phyloP scores from a whole-genome alignment of 1,140 invertebrate genomes.

The Apis cerana region DNA sequence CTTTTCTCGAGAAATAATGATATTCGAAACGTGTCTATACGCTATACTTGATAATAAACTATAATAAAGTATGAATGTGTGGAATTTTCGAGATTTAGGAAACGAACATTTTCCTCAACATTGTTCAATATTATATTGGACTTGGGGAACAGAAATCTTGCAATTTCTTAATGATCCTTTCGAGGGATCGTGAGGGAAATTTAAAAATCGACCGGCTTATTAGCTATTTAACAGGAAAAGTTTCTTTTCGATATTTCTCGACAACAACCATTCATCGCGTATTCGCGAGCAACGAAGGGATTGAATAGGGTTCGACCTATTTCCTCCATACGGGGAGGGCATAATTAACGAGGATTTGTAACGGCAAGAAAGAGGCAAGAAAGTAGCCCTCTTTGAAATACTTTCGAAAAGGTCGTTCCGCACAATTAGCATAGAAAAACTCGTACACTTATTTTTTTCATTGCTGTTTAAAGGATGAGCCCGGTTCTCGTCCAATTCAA shows the following conservation, averaged over 20 bases:
- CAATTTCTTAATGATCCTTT: too few relatives aligned
- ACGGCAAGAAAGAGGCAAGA: conserved; percentile 20
- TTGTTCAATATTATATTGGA: too few relatives aligned
- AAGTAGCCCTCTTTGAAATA: conserved; percentile 16
- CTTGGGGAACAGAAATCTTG: too few relatives aligned
- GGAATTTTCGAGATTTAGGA: too few relatives aligned
- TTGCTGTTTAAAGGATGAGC: conserved; percentile 53
- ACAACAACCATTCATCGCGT: not conserved
- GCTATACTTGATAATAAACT: too few relatives aligned
- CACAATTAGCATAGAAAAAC: conserved; percentile 59
- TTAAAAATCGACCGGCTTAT: not conserved
- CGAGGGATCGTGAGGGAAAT: too few relatives aligned
- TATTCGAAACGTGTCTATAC: too few relatives aligned
- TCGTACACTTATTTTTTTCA: conserved; percentile 45
- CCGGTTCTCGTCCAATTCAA: conserved; percentile 9
- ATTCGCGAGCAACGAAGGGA: not conserved
- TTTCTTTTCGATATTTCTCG: not conserved
- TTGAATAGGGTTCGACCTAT: conserved; percentile 38
- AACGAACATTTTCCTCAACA: too few relatives aligned
- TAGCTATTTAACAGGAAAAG: not conserved
- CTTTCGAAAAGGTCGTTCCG: conserved; percentile 49
- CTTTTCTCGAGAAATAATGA: too few relatives aligned
- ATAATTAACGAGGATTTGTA: conserved; percentile 57
- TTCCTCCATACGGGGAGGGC: conserved; percentile 34
- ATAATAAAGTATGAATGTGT: too few relatives aligned